Conservation (phyloP, 2,797 vertebrate genomes). For the Prionace glauca region DNA sequence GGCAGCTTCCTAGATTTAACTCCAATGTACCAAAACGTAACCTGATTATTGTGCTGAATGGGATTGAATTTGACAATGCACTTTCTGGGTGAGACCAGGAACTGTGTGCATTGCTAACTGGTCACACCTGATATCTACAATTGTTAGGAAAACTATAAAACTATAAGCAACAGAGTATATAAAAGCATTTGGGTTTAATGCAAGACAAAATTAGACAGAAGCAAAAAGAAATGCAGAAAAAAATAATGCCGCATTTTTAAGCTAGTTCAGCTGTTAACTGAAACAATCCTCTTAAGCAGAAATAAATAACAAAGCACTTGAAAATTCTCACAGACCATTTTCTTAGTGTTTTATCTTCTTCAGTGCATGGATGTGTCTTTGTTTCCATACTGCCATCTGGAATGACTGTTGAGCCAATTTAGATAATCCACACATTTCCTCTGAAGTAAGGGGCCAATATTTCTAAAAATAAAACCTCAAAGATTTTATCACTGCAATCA, state of each 20-base stretch:
- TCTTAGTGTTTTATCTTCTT: not conserved
- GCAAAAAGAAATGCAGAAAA: not conserved
- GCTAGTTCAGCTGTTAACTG: not conserved
- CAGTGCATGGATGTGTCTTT: not conserved
- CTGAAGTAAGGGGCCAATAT: not conserved
- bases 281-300: not conserved
- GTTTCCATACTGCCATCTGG: not conserved
- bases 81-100: not conserved
- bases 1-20: not conserved
- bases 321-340: not conserved
- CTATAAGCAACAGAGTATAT: not conserved
- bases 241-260: not conserved
- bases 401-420: not conserved
- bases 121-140: not conserved
- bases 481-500: not conserved
- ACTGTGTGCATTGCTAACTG: not conserved
- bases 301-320: not conserved
- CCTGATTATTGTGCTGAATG: not conserved
- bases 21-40: not conserved
- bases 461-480: not conserved
- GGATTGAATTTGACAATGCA: not conserved
- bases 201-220: not conserved
- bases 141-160: not conserved
- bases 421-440: conserved; percentile 5
- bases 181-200: not conserved